Evolutionary conservation across 2,888 invertebrate genomes (phyloP).

Genomic region (Muschampia plurimacula): DNA sequence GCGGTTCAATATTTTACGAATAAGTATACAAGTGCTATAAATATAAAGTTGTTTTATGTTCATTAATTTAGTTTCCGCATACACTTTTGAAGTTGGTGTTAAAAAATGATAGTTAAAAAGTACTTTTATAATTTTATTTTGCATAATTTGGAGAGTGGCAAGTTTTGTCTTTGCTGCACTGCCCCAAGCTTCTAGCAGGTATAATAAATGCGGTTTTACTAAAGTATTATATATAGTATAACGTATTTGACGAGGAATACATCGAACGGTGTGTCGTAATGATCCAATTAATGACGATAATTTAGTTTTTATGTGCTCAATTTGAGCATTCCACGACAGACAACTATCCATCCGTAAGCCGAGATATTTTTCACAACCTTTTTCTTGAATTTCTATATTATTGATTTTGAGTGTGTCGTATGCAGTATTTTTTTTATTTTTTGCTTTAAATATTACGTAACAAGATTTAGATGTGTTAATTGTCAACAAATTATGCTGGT

Average conservation of each 20-base stretch:
- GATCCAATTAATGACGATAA: neutral
- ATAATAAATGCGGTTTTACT: neutral
- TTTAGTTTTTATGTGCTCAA: conserved; percentile 4
- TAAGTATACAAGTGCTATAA: too few relatives aligned
- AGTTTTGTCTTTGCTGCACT: too few relatives aligned
- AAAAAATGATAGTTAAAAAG: too few relatives aligned
- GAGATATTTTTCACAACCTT: conserved; percentile 8
- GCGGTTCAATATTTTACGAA: too few relatives aligned
- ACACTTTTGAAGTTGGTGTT: too few relatives aligned
- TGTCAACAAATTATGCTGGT: neutral
- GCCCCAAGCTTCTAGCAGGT: neutral
- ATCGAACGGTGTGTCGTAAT: neutral
- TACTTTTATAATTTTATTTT: too few relatives aligned
- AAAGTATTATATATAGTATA: neutral
- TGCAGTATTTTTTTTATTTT: conserved; percentile 2
- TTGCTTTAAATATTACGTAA: neutral
- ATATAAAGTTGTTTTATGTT: too few relatives aligned
- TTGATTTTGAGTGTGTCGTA: neutral
- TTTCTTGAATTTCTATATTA: neutral
- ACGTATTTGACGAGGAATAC: neutral
- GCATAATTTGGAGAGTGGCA: too few relatives aligned
- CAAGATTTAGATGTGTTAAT: conserved; percentile 1
- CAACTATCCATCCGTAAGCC: neutral
- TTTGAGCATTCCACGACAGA: conserved; percentile 7
- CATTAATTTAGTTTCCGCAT: too few relatives aligned